A percentile compares a stretch with the other conserved stretches of the same genome.
These are phyloP conservation scores for Philopotamus ludificatus DNA, from an alignment of 1,140 invertebrate genomes.

Conservation along the genomic window DNA sequence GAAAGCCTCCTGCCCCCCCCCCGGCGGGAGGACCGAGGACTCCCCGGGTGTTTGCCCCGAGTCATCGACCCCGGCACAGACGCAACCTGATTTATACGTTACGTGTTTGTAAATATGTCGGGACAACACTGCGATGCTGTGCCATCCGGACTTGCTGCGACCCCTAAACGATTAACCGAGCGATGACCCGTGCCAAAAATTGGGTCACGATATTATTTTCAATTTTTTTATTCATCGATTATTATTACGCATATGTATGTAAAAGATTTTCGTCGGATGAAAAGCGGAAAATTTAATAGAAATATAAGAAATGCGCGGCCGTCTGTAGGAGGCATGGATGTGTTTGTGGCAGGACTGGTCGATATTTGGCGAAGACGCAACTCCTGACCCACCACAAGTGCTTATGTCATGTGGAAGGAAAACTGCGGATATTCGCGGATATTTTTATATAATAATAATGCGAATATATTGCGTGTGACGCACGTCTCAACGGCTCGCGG, in stretches of 20 bases:
- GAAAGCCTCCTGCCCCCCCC: conserved; percentile 19
- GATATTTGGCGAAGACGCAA: conserved; percentile 27
- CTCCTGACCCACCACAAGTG: conserved; percentile 19
- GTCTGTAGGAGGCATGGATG: conserved; percentile 2
- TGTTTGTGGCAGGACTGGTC: conserved; percentile 7
- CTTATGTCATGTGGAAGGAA: conserved; percentile 10
- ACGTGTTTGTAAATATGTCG: conserved; percentile 15
- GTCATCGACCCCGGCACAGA: conserved; percentile 31
- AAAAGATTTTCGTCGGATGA: not conserved
- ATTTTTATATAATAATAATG: not conserved
- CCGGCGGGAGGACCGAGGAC: not conserved
- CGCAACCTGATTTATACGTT: conserved; percentile 30
- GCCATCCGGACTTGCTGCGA: no score
- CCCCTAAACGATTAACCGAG: no score
- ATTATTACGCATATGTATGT: no score
- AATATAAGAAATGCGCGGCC: conserved; percentile 4
- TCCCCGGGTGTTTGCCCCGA: not conserved
- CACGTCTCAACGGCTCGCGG: conserved; percentile 47
- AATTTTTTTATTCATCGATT: no score
- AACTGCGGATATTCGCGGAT: not conserved
- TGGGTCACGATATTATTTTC: no score
- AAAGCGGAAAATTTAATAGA: conserved; percentile 9
- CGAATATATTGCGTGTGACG: conserved; percentile 41
- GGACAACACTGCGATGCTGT: no score
- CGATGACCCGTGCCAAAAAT: no score